Base-by-base conservation (phyloP, 30 jellyfish, hydroid and myxozoan species). In the Mastigias papua region DNA sequence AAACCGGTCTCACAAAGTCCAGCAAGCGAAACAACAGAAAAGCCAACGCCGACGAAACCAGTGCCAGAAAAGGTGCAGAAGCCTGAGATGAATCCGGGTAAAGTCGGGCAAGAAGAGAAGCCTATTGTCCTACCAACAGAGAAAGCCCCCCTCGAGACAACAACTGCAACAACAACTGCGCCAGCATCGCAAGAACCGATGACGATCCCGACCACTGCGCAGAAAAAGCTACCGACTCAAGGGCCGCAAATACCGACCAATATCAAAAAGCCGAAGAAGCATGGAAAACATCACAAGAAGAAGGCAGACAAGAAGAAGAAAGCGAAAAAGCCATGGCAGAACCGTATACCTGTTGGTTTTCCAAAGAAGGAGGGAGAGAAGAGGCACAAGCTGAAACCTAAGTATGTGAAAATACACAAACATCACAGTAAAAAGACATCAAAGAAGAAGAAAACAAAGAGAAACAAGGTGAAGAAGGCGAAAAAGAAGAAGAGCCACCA, bases 291-390 rank as follows among this genome's bases (percentile, higher is more conserved):
- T 17, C 79, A 34, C 60, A 69, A 69, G 78, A 82, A 82, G 69
- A 69, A 69, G 69, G 32, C 21, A 75, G 82, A 61, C 25, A 19
- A 32, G 19, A 60, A 66, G 21, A 70, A 84, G 63, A 73, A 71
- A 29, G 42, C 22, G 22, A 82, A 82, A 63, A 83, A 83, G 37
- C 92, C 92, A 54, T 83, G 92, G 92, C 34, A 23, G 70, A 34
- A 70, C 34, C 70, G 92, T n/a, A 62, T 83, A 1, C 92, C 92
- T 19, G 92, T 83, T 20, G 86, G 86, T 17, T 9, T 54, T 26
- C 86, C 86, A n/a, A 83, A 83, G 75, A 69, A 69, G 50, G 65
- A 64, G 57, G 37, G 16, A 15, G 54, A 19, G 1, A 48, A 48
- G 67, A 51, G 31, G 68, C 86, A 83, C 23, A 51, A 60, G 50